Evolutionary conservation across 2,888 invertebrate species (phyloP), one percentile per base, ranked within the genome.

Genomic region (Acronicta aceris): DNA sequence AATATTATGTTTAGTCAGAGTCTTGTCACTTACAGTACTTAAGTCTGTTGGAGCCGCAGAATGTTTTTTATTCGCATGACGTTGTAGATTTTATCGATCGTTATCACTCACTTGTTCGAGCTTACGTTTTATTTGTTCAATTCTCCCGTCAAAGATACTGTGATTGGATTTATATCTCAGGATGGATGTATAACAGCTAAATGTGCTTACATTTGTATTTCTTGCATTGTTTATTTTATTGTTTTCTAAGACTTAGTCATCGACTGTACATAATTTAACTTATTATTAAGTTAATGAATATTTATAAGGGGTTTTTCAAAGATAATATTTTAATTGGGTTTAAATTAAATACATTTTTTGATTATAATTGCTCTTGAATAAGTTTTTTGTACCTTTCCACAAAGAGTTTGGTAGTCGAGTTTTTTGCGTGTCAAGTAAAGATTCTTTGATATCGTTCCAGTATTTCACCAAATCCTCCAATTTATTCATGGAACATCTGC

Each of bases 11-110:
- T 59, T 51, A 50, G 59, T 60, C 57, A 65, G 54, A 30, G 38
- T 62, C 38, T 42, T 63, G 60, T 62, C 50, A 21, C 53, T 42
- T 64, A 58, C 12, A 53, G 40, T 36, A 36, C 43, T 52, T 69
- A 61, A 61, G 60, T 71, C 59, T 72, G 59, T 46, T 27, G 48
- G 64, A 17, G 33, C 27, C 43, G 33, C 58, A 60, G 38, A 55
- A 55, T 71, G 41, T 74, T 66, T 75, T 69, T 71, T 65, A 66
- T 64, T 78, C 59, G 66, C 79, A 81, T 88, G 88, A 88, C 86
- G 69, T 69, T 65, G 84, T 79, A 81, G 46, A 66, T 78, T 75
- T 65, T 80, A 81, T 79, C 75, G 84, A 84, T 83, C 78, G 65
- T 82, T 83, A 86, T 87, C 82, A 79, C 75, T 64, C 65, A 68